Conservation (phyloP, 2,797 vertebrate species). For the Coendou prehensilis region DNA sequence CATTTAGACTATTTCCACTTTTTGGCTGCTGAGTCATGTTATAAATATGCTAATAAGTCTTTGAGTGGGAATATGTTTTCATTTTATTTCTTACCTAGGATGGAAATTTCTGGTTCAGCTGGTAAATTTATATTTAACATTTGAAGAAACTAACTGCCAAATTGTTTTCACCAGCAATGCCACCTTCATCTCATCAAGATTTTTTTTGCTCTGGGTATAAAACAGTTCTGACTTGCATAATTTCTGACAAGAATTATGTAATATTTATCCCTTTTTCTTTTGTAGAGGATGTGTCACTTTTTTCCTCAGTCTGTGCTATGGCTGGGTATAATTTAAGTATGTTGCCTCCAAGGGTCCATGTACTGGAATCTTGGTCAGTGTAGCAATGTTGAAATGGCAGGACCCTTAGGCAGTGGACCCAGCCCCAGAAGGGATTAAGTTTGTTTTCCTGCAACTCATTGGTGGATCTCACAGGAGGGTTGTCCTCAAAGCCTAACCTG, state of each 20-base stretch:
- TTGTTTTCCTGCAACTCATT: neutral
- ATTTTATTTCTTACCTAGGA: conserved; percentile 11
- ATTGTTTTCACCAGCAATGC: neutral
- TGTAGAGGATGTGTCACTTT: neutral
- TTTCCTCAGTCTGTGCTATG: neutral
- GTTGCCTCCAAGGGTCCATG: neutral
- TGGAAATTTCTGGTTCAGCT: neutral
- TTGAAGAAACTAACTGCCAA: neutral
- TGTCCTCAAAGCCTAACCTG: neutral
- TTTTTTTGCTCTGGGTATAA: neutral
- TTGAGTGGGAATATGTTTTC: neutral
- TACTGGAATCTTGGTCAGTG: neutral
- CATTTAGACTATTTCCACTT: neutral
- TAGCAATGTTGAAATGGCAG: neutral
- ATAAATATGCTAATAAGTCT: neutral
- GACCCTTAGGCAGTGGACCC: neutral
- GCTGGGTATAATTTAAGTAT: neutral
- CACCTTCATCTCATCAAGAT: neutral
- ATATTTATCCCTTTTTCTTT: neutral
- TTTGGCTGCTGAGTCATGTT: neutral
- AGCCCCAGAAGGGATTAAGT: neutral
- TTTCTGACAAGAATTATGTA: neutral
- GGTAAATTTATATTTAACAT: neutral
- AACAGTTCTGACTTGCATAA: neutral
- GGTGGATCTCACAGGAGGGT: neutral